Evolutionary conservation across 2,797 vertebrate species (phyloP), one percentile per base, ranked within the genome.

Genomic region (Muraenolepis orangiensis): DNA sequence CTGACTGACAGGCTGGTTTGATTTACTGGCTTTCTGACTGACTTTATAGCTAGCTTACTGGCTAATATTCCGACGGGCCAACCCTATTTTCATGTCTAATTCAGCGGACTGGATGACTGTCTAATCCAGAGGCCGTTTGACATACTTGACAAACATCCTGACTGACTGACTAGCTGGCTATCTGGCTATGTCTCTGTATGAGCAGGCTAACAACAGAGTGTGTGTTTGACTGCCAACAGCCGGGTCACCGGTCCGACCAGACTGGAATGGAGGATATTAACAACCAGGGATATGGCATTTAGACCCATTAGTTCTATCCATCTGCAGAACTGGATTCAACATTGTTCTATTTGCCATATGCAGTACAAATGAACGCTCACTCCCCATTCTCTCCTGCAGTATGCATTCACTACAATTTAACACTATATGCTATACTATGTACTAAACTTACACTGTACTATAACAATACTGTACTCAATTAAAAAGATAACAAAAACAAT

Each of bases 1-100:
- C 75, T 18, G 57, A 80, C 70, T 69, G 83, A 57, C 70, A 32
- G 20, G 14, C 64, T 14, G 29, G 29, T 31, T 67, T 67, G 66
- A 30, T 31, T 67, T 67, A 29, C 66, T 31, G 28, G 28, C 66
- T 67, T 1, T 14, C 31, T 67, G 29, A 20, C 66, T 30, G 12
- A 18, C 66, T 67, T 10, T 67, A 29, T 30, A 10, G 29, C 28
- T 16, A 10, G 14, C 30, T 67, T 29, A 31, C 29, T 14, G 66
- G 14, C 7, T 67, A 31, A 20, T 13, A 11, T 26, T 12, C 11
- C 8, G 12, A 30, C 26, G 3, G 64, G 64, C 13, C 29, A 16
- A 30, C 64, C 8, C 2, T n/a, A 26, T 12, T 23, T 64, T 26
- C 4, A 64, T 12, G 23, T 64, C n/a, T 26, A 11, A 64, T 26